Percentiles rank a stretch among this genome's conserved stretches.
phyloP scores from a whole-genome alignment of 2,888 invertebrate genomes.

The Ectropis crepuscularia region DNA sequence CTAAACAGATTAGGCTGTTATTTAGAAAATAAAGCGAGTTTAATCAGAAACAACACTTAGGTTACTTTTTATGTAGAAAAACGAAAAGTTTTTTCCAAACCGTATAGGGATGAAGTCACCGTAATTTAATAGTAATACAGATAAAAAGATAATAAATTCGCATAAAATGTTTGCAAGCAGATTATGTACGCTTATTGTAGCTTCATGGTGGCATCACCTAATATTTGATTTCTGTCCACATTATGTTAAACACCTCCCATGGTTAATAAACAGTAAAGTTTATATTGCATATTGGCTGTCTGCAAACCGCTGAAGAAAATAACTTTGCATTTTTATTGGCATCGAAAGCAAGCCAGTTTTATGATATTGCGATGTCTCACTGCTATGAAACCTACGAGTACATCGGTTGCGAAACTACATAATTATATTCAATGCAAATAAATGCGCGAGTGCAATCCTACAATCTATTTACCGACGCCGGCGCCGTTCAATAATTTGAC shows the following conservation, averaged over 20 bases:
- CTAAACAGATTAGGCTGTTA: too few species aligned
- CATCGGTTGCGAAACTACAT: slow-evolving; percentile 28
- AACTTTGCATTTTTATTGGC: slow-evolving; percentile 34
- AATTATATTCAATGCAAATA: slow-evolving; percentile 36
- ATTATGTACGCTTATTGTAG: neutral
- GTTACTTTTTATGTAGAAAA: too few species aligned
- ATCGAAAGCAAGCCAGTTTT: slow-evolving; percentile 27
- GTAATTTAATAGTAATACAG: too few species aligned
- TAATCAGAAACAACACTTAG: too few species aligned
- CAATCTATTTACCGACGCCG: slow-evolving; percentile 32
- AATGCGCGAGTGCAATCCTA: slow-evolving; percentile 34
- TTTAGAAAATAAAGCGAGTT: too few species aligned
- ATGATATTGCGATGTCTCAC: slow-evolving; percentile 31
- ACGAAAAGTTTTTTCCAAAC: too few species aligned
- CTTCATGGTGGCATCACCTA: neutral
- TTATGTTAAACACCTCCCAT: slow-evolving; percentile 10
- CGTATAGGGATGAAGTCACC: too few species aligned
- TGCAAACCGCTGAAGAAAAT: slow-evolving; percentile 23
- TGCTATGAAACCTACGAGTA: slow-evolving; percentile 22
- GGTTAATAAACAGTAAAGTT: slow-evolving; percentile 26
- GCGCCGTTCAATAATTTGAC: slow-evolving; percentile 23
- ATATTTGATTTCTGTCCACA: neutral
- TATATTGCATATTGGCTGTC: slow-evolving; percentile 28
- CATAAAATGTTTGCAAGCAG: too few species aligned
- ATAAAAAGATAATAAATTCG: neutral